Percentiles rank a stretch among this genome's conserved stretches.
These are phyloP conservation scores for Calidris pugnax DNA, from an alignment of 2,113 vertebrate species.

Conservation along the genomic window DNA sequence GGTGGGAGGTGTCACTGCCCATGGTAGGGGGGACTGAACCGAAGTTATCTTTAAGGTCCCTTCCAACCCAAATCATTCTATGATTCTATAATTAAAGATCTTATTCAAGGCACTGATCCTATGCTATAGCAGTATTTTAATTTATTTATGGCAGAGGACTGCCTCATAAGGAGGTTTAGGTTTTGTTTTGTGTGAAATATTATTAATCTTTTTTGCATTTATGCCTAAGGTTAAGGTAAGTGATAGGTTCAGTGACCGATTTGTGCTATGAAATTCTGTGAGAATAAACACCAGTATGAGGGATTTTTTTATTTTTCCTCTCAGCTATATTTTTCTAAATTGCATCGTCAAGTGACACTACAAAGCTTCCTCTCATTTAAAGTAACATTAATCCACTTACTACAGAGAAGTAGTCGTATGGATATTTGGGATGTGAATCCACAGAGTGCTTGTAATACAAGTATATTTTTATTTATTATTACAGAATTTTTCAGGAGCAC, in stretches of 20 bases:
- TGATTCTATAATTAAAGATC: background rate
- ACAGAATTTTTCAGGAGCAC: background rate
- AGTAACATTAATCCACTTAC: background rate
- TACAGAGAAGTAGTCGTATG: background rate
- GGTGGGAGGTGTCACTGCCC: background rate
- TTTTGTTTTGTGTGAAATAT: background rate
- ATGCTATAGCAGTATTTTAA: background rate
- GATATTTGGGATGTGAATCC: background rate
- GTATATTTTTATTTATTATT: background rate
- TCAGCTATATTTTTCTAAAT: background rate
- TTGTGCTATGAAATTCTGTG: background rate
- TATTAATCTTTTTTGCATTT: background rate
- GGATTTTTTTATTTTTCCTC: background rate
- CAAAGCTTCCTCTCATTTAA: background rate
- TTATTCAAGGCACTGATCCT: background rate
- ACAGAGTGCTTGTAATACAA: background rate
- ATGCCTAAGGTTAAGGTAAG: background rate
- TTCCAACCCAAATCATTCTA: background rate
- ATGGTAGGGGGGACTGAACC: fast-evolving
- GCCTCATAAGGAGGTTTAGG: background rate
- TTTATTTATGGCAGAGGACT: background rate
- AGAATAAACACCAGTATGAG: background rate
- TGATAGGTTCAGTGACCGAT: background rate
- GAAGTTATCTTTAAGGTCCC: background rate
- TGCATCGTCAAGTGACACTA: background rate